Base-by-base conservation (phyloP, 2,797 vertebrate genomes). In the Bovichtus variegatus region DNA sequence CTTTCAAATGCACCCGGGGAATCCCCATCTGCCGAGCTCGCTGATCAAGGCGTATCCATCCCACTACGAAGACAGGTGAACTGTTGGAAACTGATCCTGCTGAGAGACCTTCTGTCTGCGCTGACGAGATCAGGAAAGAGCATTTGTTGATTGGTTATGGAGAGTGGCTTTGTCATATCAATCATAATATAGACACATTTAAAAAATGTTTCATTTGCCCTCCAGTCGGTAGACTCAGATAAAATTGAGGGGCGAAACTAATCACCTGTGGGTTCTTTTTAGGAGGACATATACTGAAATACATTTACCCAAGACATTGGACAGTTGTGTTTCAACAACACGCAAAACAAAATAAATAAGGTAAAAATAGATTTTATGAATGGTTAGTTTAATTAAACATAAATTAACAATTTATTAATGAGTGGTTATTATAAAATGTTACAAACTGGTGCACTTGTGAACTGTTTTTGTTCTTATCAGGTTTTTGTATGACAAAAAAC, bases 11-110 rank as follows among this genome's bases (percentile, higher is more conserved):
- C 80, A 81, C 81, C 79, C 44, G 65, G 86, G 83, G 85, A 91
- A 90, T 78, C 82, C 85, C 86, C 88, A 90, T 91, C 87, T 91
- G 90, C 78, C 31, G 10, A 68, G 76, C 46, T 62, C 10, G 3
- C 66, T 81, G 79, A 89, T 87, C 82, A 80, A 84, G 81, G 85
- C 40, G 38, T 75, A 78, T 75, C 71, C 70, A 60, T 83, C 80
- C 71, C 57, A 44, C 74, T 62, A 76, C 54, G 69, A 66, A 78
- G 82, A 74, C 80, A 80, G 86, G 74, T 85, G 80, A 89, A 34
- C 69, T 70, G 85, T 50, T 59, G 59, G 65, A 75, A 41, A 27
- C 19, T 0, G 27, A 47, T 64, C 85, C 84, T 71, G 82, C 87
- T 78, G 91, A 65, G 84, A 74, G 58, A 63, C 83, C 85, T 76